phyloP scores from a whole-genome alignment of 2,888 invertebrate species.

The Melanostoma mellinum region DNA sequence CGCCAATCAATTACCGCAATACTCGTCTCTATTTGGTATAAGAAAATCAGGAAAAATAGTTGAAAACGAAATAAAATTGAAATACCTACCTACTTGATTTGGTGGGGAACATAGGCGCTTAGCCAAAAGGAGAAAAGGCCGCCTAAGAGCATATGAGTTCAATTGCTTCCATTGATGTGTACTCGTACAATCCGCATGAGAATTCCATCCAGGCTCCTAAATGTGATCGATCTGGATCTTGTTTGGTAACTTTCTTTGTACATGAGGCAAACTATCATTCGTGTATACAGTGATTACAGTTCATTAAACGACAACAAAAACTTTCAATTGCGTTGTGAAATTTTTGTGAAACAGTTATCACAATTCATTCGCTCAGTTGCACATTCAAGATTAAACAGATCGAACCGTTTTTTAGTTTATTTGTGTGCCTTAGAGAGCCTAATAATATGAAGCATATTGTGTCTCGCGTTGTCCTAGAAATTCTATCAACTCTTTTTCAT shows the following conservation, averaged over 20 bases:
- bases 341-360: slow-evolving; percentile 52
- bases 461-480: too few species aligned
- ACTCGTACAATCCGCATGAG: slow-evolving; percentile 30
- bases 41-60: slow-evolving; percentile 49
- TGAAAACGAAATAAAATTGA: neutral
- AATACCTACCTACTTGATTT: neutral
- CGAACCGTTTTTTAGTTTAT: slow-evolving; percentile 39
- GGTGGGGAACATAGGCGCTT: slow-evolving; percentile 40
- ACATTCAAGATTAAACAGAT: slow-evolving; percentile 50
- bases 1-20: slow-evolving; percentile 51
- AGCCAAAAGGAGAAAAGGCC: slow-evolving; percentile 50
- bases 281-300: slow-evolving; percentile 45
- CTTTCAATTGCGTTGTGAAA: slow-evolving; percentile 61
- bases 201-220: slow-evolving; percentile 64
- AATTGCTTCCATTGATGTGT: slow-evolving; percentile 32
- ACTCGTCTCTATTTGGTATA: slow-evolving; percentile 32
- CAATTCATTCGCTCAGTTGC: slow-evolving; percentile 62
- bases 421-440: neutral
- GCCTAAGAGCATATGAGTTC: slow-evolving; percentile 34
- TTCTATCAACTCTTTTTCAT: too few species aligned
- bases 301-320: slow-evolving; percentile 53
- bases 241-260: slow-evolving; percentile 70
- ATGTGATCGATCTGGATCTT: slow-evolving; percentile 70
- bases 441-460: neutral
- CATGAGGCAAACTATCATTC: slow-evolving; percentile 35